Conservation (phyloP, 2,888 invertebrate genomes). For the Strigamia maritima region DNA sequence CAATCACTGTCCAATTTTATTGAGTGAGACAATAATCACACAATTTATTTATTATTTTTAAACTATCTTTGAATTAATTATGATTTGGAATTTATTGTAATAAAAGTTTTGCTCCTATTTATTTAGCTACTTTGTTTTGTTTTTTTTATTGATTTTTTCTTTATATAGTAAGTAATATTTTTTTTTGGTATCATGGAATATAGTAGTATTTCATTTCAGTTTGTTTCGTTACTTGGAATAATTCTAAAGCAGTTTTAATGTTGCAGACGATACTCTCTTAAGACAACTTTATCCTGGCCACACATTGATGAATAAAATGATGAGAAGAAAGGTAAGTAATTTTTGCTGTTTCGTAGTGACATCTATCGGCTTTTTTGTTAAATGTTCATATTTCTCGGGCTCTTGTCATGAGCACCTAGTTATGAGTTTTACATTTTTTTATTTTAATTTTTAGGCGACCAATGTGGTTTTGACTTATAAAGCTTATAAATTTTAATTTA, state of each 20-base stretch:
- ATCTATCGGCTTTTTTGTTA: too few relatives aligned
- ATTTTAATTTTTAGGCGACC: too few relatives aligned
- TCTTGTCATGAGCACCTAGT: too few relatives aligned
- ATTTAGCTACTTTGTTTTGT: neutral
- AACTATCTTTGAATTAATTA: neutral
- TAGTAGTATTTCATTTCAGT: neutral
- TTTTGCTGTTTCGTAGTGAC: neutral
- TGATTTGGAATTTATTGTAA: neutral
- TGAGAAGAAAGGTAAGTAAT: conserved; percentile 12
- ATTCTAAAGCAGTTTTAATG: neutral
- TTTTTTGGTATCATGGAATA: neutral
- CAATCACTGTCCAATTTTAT: neutral
- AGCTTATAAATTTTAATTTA: too few relatives aligned
- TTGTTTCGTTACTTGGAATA: neutral
- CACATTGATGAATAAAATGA: neutral
- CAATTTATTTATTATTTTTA: neutral
- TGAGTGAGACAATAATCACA: neutral
- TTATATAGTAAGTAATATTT: neutral
- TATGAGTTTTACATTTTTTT: too few relatives aligned
- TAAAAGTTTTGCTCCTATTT: neutral
- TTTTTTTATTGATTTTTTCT: neutral
- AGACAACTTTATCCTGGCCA: neutral
- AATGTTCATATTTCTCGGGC: too few relatives aligned
- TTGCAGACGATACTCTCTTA: neutral
- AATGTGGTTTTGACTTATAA: too few relatives aligned